phyloP scores from a whole-genome alignment of 2,113 vertebrate species.

The Otocyon megalotis region DNA sequence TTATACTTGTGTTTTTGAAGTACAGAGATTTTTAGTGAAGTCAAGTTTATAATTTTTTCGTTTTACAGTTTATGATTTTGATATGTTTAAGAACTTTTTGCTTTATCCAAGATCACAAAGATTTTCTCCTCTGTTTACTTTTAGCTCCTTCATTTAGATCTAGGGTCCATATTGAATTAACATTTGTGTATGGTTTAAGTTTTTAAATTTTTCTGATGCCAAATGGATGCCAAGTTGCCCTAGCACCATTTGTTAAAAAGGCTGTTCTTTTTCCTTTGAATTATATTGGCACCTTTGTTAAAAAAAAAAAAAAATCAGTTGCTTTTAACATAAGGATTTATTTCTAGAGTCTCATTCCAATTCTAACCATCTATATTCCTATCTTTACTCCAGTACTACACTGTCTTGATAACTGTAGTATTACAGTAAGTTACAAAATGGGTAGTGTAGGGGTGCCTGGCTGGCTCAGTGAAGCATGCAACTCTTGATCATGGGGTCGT shows the following conservation, averaged over 20 bases:
- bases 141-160: conserved; percentile 33
- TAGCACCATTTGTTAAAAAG: conserved; percentile 21
- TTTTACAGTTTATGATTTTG: conserved; percentile 16
- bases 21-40: not conserved
- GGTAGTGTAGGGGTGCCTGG: not conserved
- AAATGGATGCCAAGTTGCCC: not conserved
- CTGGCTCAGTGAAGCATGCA: not conserved
- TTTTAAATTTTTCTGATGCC: not conserved
- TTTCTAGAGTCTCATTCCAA: not conserved
- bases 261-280: not conserved
- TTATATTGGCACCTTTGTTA: not conserved
- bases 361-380: not conserved
- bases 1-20: not conserved
- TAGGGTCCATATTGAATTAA: conserved; percentile 11
- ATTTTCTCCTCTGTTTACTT: not conserved
- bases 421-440: not conserved
- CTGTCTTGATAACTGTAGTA: not conserved
- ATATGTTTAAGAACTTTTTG: not conserved
- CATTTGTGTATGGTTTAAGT: not conserved
- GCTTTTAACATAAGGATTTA: not conserved
- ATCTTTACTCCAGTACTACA: not conserved
- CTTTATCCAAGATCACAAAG: not conserved
- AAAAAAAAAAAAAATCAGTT: conserved; percentile 1
- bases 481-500: not conserved
- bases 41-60: not conserved